A percentile compares a stretch with the other conserved stretches of the same genome.
phyloP scores from a whole-genome alignment of 35 echinoderm and acorn worm species.

The Apostichopus parvimensis region DNA sequence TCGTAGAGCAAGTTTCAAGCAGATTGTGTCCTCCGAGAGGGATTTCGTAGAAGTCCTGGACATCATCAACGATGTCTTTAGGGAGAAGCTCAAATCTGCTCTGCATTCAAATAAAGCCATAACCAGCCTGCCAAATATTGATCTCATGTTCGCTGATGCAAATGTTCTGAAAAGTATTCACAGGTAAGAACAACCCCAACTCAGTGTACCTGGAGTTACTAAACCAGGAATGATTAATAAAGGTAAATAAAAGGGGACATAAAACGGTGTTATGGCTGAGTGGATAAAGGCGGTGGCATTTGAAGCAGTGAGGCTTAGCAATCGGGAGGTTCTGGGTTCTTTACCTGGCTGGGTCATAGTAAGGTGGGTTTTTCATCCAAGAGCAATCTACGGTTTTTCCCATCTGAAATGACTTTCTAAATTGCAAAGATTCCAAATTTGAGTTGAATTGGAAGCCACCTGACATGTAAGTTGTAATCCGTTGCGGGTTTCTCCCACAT shows the following conservation, averaged over 20 bases:
- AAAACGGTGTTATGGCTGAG: too few relatives aligned
- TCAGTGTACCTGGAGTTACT: not conserved
- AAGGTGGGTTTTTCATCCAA: too few relatives aligned
- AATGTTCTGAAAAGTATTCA: conserved; percentile 36
- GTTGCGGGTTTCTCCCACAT: too few relatives aligned
- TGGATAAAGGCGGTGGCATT: too few relatives aligned
- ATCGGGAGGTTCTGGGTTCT: too few relatives aligned
- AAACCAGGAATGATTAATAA: not conserved
- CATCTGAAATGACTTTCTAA: too few relatives aligned
- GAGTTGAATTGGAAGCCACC: too few relatives aligned
- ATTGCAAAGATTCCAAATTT: too few relatives aligned
- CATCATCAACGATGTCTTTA: conserved; percentile 84
- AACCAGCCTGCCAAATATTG: conserved; percentile 80
- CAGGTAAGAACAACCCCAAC: not conserved
- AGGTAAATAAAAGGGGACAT: not conserved
- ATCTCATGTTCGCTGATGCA: conserved; percentile 86
- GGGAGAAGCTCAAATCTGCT: conserved; percentile 66
- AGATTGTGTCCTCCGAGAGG: conserved; percentile 68
- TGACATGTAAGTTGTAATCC: too few relatives aligned
- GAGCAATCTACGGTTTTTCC: too few relatives aligned
- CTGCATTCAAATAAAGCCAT: conserved; percentile 91
- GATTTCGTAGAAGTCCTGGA: conserved; percentile 58
- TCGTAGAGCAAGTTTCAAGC: conserved; percentile 53
- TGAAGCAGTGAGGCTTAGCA: too few relatives aligned
- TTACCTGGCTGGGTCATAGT: too few relatives aligned